Evolutionary conservation across 2,888 invertebrate genomes (phyloP).

Genomic region (Saturnia pavonia): DNA sequence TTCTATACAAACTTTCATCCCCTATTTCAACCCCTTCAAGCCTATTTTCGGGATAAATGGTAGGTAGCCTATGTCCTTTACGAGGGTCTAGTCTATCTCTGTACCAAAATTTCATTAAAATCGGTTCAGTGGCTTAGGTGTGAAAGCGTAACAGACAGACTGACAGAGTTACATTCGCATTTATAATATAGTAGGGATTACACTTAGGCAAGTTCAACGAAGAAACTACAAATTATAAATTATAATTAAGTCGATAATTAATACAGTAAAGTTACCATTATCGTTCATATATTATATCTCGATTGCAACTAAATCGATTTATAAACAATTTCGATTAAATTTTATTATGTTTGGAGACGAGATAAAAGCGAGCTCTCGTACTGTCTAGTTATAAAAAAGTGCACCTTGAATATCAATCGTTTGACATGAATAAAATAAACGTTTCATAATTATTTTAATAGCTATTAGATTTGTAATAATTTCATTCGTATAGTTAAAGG

Average conservation of each 20-base stretch:
- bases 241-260: conserved; percentile 4
- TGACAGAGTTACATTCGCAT: too few relatives aligned
- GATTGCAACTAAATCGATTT: conserved; percentile 6
- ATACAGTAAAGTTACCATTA: background rate
- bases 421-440: conserved; percentile 39
- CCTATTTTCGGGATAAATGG: too few relatives aligned
- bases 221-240: conserved; percentile 8
- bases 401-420: conserved; percentile 24
- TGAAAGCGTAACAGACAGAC: too few relatives aligned
- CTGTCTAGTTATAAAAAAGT: conserved; percentile 17
- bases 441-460: conserved; percentile 44
- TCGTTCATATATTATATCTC: conserved; percentile 4
- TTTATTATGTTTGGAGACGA: conserved; percentile 15
- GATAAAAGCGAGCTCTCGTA: conserved; percentile 16
- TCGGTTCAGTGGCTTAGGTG: too few relatives aligned
- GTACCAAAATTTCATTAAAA: too few relatives aligned
- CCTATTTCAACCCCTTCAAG: too few relatives aligned
- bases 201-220: background rate
- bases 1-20: too few relatives aligned
- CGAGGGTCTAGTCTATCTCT: too few relatives aligned
- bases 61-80: too few relatives aligned
- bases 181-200: background rate
- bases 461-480: conserved; percentile 52
- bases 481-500: conserved; percentile 43
- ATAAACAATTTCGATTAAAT: conserved; percentile 16